Evolutionary conservation across 1,140 invertebrate genomes (phyloP), one percentile per base, ranked within the genome.

Genomic region (Eulimnadia texana): DNA sequence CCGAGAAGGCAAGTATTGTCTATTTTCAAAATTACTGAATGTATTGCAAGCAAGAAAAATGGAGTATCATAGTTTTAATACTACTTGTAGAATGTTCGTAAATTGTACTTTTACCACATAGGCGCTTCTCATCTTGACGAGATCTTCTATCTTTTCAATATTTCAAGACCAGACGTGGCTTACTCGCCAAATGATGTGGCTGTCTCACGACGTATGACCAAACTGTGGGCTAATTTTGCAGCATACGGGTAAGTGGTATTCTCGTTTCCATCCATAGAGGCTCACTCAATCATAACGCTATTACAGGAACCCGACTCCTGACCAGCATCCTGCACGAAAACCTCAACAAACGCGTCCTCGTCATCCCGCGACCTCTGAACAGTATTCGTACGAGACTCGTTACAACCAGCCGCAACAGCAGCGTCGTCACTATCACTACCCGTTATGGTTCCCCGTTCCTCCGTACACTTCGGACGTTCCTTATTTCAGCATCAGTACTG

Each of bases 221-320:
- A 71, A 19, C 62, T 84, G 23, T 87, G 84, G 83, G 75, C 77
- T 0, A 83, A 85, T 70, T 87, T 88, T 67, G 83, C 84, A 0
- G 78, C 75, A 69, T 76, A 72, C 29, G 79, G 82, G 83, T 85
- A 71, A 76, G 74, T 1, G n/a, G n/a, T n/a, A n/a, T n/a, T n/a
- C n/a, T n/a, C n/a, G n/a, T n/a, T n/a, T n/a, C n/a, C n/a, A n/a
- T n/a, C n/a, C n/a, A n/a, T n/a, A n/a, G n/a, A n/a, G n/a, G n/a
- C n/a, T n/a, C n/a, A n/a, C n/a, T n/a, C n/a, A n/a, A n/a, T n/a
- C n/a, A n/a, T n/a, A n/a, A n/a, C n/a, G n/a, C n/a, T n/a, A n/a
- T n/a, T n/a, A n/a, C n/a, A n/a, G n/a, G n/a, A n/a, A n/a, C n/a
- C n/a, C n/a, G n/a, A n/a, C n/a, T n/a, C n/a, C n/a, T n/a, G n/a